These are phyloP conservation scores for Apotomis betuletana DNA, from an alignment of 2,888 invertebrate genomes.

Conservation along the genomic window DNA sequence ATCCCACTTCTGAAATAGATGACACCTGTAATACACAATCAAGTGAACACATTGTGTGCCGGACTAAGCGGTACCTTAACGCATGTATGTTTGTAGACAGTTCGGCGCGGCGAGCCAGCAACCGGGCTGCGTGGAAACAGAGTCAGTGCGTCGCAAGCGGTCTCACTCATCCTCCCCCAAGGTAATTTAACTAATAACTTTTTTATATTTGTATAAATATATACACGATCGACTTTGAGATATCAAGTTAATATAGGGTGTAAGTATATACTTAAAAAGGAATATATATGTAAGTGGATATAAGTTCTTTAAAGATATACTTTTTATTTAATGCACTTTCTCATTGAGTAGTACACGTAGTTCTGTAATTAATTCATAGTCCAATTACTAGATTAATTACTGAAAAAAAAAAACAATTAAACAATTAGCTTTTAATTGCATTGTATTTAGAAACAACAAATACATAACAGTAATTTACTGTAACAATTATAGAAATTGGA, in stretches of 20 bases:
- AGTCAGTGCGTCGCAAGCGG: slow-evolving; percentile 92
- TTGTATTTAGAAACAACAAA: neutral
- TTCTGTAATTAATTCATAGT: neutral
- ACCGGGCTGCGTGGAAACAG: slow-evolving; percentile 93
- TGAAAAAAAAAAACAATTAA: too few relatives aligned
- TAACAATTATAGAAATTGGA: neutral
- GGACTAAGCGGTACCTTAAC: slow-evolving; percentile 82
- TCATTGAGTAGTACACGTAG: neutral
- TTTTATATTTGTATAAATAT: too few relatives aligned
- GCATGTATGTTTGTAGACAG: slow-evolving; percentile 93
- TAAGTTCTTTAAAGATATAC: neutral
- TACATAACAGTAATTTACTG: neutral
- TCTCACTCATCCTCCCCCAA: slow-evolving; percentile 80
- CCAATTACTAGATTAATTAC: too few relatives aligned
- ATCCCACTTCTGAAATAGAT: slow-evolving; percentile 3
- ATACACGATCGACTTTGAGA: too few relatives aligned
- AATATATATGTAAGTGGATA: too few relatives aligned
- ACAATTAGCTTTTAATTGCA: neutral
- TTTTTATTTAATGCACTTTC: neutral
- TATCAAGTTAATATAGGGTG: too few relatives aligned
- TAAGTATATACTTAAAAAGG: too few relatives aligned
- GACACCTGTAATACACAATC: slow-evolving; percentile 30
- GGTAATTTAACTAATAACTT: slow-evolving; percentile 52
- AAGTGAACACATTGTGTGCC: slow-evolving; percentile 41
- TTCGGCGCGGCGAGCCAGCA: slow-evolving; percentile 93